phyloP scores from a whole-genome alignment of 35 echinoderm and acorn worm species.

The Anneissia japonica region DNA sequence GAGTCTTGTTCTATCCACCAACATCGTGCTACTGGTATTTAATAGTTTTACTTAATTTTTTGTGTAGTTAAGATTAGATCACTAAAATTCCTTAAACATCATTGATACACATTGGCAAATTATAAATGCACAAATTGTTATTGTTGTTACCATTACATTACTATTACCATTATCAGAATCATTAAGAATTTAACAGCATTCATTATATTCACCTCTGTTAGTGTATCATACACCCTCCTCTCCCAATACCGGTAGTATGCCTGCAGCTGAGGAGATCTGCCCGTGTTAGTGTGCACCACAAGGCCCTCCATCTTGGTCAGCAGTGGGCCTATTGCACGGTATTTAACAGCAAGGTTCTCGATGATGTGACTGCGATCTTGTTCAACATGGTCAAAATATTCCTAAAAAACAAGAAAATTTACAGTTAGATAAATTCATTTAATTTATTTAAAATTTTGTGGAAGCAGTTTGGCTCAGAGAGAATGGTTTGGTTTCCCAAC shows the following conservation, averaged over 20 bases:
- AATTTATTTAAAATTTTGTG: neutral
- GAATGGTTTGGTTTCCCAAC: neutral
- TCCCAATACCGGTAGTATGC: constrained; percentile 95
- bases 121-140: too few relatives aligned
- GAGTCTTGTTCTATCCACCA: too few relatives aligned
- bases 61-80: too few relatives aligned
- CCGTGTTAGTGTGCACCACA: constrained; percentile 91
- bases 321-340: constrained; percentile 90
- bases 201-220: too few relatives aligned
- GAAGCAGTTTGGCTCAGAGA: neutral
- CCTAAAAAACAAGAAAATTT: constrained; percentile 18
- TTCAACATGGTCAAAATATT: constrained; percentile 83
- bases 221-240: constrained; percentile 63
- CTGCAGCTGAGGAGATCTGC: constrained; percentile 68
- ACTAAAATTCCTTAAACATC: too few relatives aligned
- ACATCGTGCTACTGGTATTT: too few relatives aligned
- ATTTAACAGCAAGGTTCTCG: constrained; percentile 78
- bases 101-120: too few relatives aligned
- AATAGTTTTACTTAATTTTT: too few relatives aligned
- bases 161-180: too few relatives aligned
- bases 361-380: constrained; percentile 79
- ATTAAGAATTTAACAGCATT: too few relatives aligned
- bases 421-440: neutral
- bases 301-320: constrained; percentile 99
- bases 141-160: too few relatives aligned